A percentile compares a stretch with the other conserved stretches of the same genome.
Conservation (phyloP, 2,113 vertebrate genomes). For the Globicephala melas region DNA sequence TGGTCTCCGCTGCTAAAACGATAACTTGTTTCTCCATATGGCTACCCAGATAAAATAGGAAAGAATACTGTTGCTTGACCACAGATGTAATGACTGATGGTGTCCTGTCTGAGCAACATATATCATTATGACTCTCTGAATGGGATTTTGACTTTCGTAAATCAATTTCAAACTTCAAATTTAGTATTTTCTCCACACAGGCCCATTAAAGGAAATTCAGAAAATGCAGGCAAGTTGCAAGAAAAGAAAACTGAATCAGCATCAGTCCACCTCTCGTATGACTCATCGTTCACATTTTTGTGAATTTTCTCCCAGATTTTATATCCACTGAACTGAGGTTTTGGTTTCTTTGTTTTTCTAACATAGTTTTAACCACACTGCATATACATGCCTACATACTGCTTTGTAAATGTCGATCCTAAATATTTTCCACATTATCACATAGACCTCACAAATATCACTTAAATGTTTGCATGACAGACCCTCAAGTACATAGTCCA, state of each 20-base stretch:
- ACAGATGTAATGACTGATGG: not conserved
- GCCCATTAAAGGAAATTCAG: constrained; percentile 9
- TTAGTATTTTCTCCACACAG: not conserved
- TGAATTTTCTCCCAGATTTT: constrained; percentile 18
- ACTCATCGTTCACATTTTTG: not conserved
- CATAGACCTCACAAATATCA: not conserved
- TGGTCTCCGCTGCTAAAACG: not conserved
- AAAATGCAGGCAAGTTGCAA: not conserved
- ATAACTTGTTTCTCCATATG: not conserved
- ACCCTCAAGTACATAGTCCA: not conserved
- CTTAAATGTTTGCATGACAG: not conserved
- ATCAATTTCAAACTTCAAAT: not conserved
- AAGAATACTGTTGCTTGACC: not conserved
- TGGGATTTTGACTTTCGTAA: not conserved
- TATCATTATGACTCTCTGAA: not conserved
- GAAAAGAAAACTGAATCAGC: constrained; percentile 2
- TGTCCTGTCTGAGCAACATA: not conserved
- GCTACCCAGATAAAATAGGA: not conserved
- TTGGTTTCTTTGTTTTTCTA: not conserved
- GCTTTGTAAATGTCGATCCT: not conserved
- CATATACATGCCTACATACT: not conserved
- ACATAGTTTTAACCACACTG: not conserved
- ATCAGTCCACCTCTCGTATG: not conserved
- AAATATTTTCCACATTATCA: not conserved
- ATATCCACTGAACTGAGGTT: not conserved